Conservation (phyloP, 1,140 invertebrate species). For the Eumeta japonica region DNA sequence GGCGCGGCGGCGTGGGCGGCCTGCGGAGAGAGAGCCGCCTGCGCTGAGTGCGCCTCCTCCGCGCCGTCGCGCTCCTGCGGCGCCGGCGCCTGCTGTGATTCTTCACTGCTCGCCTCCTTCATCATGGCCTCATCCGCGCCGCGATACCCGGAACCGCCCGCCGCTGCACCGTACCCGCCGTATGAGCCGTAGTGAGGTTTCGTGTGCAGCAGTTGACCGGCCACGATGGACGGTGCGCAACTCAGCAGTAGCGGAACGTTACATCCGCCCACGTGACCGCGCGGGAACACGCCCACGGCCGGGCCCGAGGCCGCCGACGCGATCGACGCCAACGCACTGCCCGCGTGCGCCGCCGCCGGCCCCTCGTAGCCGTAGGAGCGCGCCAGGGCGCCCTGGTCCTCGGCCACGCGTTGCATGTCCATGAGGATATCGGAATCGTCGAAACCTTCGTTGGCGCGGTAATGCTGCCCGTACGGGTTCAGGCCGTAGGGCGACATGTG, state of each 20-base stretch:
- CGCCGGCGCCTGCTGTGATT: conserved; percentile 11
- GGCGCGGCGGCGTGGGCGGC: background rate
- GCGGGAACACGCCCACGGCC: conserved; percentile 32
- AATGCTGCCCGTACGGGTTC: no score
- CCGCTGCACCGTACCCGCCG: conserved; percentile 7
- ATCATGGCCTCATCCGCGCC: conserved; percentile 14
- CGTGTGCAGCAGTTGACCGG: conserved; percentile 22
- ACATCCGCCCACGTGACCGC: conserved; percentile 25
- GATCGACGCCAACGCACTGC: conserved; percentile 1
- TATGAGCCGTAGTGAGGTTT: conserved; percentile 8
- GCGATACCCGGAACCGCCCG: conserved; percentile 14
- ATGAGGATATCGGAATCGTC: no score
- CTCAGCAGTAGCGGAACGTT: conserved; percentile 37
- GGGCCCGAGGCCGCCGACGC: conserved; percentile 7
- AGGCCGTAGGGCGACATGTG: no score
- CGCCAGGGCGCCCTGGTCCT: conserved; percentile 2
- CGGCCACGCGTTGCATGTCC: background rate
- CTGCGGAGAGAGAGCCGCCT: background rate
- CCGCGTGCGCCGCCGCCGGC: conserved; percentile 9
- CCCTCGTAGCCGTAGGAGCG: conserved; percentile 7
- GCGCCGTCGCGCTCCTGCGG: conserved; percentile 12
- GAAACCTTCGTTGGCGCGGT: no score
- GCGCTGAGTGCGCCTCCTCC: conserved; percentile 5
- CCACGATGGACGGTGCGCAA: conserved; percentile 32
- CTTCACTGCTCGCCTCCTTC: conserved; percentile 9